Conservation (phyloP, 1,140 invertebrate genomes). For the Trichonephila clavipes region DNA sequence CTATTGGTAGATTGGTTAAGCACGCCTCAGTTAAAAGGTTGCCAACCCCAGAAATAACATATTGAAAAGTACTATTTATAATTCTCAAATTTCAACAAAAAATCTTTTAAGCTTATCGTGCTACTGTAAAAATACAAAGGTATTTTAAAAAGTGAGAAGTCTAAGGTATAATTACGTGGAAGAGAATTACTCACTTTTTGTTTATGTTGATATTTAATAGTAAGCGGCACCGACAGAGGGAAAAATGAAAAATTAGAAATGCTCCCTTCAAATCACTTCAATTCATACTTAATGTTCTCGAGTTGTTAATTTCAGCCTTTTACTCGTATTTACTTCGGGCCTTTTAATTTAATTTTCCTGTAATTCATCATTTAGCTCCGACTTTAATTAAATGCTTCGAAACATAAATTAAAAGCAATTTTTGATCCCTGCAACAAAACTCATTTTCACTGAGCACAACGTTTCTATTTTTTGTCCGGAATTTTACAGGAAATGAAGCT, state of each 20-base stretch:
- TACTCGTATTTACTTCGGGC: neutral
- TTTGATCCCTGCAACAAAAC: neutral
- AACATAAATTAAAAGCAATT: neutral
- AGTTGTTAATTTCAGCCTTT: neutral
- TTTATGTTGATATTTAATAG: neutral
- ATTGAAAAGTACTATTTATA: too few relatives aligned
- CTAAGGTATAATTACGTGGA: too few relatives aligned
- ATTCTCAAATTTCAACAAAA: too few relatives aligned
- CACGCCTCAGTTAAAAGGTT: too few relatives aligned
- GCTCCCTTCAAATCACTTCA: neutral
- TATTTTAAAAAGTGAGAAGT: too few relatives aligned
- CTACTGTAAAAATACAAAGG: too few relatives aligned
- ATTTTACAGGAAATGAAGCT: neutral
- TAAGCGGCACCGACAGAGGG: neutral
- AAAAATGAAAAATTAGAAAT: neutral
- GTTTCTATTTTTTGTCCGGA: neutral
- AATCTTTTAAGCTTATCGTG: too few relatives aligned
- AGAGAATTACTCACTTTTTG: too few relatives aligned
- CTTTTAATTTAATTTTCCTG: neutral
- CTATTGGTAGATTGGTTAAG: too few relatives aligned
- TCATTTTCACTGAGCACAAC: neutral
- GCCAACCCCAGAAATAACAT: too few relatives aligned
- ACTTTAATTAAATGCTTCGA: neutral
- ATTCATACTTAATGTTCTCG: neutral
- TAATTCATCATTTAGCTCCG: neutral